Percentiles rank a stretch among this genome's conserved stretches.
phyloP scores from a whole-genome alignment of 2,888 invertebrate genomes.

The Zelleria hepariella region DNA sequence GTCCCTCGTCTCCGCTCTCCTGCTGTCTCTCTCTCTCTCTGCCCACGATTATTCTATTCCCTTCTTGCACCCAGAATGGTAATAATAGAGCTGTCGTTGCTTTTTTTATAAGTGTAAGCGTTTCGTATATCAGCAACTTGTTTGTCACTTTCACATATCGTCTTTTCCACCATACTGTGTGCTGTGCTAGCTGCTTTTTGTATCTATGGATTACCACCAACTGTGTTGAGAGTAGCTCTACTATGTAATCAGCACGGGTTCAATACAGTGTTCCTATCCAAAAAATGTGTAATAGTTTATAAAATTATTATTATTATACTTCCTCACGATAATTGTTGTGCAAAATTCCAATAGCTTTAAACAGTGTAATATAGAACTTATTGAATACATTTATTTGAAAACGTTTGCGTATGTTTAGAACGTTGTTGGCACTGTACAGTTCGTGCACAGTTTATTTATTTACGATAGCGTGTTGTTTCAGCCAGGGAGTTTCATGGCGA shows the following conservation, averaged over 20 bases:
- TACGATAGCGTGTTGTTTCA: not conserved
- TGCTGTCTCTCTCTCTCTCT: slow-evolving; percentile 2
- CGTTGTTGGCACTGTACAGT: slow-evolving; percentile 57
- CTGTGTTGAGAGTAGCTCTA: slow-evolving; percentile 44
- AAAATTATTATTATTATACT: not conserved
- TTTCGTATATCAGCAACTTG: slow-evolving; percentile 65
- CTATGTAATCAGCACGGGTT: slow-evolving; percentile 54
- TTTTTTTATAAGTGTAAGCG: slow-evolving; percentile 67
- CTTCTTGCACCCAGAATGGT: slow-evolving; percentile 38
- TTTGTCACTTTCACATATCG: slow-evolving; percentile 68
- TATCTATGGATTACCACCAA: slow-evolving; percentile 68
- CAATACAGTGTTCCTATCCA: slow-evolving; percentile 13
- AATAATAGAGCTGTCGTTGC: slow-evolving; percentile 73
- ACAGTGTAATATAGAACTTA: not conserved
- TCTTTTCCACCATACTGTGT: slow-evolving; percentile 70
- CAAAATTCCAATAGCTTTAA: slow-evolving; percentile 2
- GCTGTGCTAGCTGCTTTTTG: slow-evolving; percentile 73
- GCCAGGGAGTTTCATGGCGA: not conserved
- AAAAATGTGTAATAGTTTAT: not conserved
- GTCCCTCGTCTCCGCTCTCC: not conserved
- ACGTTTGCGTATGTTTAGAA: slow-evolving; percentile 20
- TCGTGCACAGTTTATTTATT: slow-evolving; percentile 35
- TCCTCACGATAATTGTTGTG: not conserved
- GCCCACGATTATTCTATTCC: slow-evolving; percentile 4
- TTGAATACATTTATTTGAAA: too few relatives aligned